These are phyloP conservation scores for Morpho deidamia DNA, from an alignment of 2,888 invertebrate species.

Conservation along the genomic window DNA sequence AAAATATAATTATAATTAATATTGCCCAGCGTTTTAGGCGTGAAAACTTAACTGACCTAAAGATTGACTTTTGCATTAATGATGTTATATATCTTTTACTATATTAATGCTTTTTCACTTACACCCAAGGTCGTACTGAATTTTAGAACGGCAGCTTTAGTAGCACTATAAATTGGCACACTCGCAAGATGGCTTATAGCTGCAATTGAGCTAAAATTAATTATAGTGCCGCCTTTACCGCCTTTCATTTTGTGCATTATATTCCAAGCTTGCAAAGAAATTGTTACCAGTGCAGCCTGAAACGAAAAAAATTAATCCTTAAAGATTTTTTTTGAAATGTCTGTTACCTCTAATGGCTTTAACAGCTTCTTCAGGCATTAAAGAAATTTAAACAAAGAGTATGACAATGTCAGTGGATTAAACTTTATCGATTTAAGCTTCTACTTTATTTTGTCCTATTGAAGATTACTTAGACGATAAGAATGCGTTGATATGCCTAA, in stretches of 20 bases:
- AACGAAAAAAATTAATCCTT: not conserved
- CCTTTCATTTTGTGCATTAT: constrained; percentile 42
- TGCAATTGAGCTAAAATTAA: constrained; percentile 41
- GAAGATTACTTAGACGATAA: no score
- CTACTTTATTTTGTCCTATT: no score
- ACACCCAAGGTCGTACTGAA: constrained; percentile 1
- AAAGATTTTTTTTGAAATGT: not conserved
- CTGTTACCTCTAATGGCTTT: not conserved
- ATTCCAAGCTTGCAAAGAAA: constrained; percentile 38
- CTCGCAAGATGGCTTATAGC: constrained; percentile 15
- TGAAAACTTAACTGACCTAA: no score
- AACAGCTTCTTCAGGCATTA: no score
- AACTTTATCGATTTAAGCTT: not conserved
- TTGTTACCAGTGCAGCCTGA: constrained; percentile 35
- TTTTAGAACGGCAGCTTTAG: not conserved
- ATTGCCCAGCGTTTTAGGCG: no score
- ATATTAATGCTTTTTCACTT: not conserved
- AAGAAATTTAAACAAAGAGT: not conserved
- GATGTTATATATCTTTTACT: no score
- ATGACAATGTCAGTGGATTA: not conserved
- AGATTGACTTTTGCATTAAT: no score
- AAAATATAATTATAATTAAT: no score
- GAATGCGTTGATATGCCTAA: no score
- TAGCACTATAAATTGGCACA: not conserved
- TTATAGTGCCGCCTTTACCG: constrained; percentile 42